Evolutionary conservation across 2,888 invertebrate genomes (phyloP).

Genomic region (Steinernema scapterisci): DNA sequence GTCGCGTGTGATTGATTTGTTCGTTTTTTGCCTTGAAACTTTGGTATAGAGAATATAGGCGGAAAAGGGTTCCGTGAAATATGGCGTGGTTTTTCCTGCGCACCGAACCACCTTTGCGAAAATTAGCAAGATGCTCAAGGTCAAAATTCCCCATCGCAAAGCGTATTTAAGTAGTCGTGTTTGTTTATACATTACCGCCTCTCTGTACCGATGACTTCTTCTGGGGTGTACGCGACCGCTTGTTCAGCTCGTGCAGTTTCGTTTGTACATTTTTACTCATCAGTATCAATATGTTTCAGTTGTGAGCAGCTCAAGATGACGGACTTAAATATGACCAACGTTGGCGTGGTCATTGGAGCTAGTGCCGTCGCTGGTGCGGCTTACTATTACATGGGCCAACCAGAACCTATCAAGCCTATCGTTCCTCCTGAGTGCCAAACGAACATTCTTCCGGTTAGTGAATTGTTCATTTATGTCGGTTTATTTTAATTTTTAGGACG

Average conservation of each 20-base stretch:
- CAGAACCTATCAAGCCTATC: conserved; percentile 41
- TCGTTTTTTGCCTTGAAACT: background rate
- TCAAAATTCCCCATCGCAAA: background rate
- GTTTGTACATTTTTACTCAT: too few relatives aligned
- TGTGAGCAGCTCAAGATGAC: background rate
- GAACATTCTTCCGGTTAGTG: conserved; percentile 44
- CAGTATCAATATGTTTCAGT: too few relatives aligned
- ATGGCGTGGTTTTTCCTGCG: background rate
- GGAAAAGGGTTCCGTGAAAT: background rate
- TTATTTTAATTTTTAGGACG: conserved; percentile 44
- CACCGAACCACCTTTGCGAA: conserved; percentile 10
- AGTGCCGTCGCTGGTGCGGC: conserved; percentile 2
- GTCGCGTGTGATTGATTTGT: background rate
- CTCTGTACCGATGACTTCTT: too few relatives aligned
- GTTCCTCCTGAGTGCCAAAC: conserved; percentile 56
- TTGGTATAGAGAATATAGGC: background rate
- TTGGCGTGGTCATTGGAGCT: conserved; percentile 3
- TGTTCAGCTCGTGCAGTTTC: too few relatives aligned
- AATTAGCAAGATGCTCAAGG: background rate
- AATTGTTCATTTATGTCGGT: background rate
- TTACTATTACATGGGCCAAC: conserved; percentile 17
- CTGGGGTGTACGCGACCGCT: too few relatives aligned
- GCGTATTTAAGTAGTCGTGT: background rate
- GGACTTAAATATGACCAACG: background rate
- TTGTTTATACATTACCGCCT: background rate